Evolutionary conservation across 2,113 vertebrate genomes (phyloP), one percentile per base, ranked within the genome.

Genomic region (human (Homo sapiens)): DNA sequence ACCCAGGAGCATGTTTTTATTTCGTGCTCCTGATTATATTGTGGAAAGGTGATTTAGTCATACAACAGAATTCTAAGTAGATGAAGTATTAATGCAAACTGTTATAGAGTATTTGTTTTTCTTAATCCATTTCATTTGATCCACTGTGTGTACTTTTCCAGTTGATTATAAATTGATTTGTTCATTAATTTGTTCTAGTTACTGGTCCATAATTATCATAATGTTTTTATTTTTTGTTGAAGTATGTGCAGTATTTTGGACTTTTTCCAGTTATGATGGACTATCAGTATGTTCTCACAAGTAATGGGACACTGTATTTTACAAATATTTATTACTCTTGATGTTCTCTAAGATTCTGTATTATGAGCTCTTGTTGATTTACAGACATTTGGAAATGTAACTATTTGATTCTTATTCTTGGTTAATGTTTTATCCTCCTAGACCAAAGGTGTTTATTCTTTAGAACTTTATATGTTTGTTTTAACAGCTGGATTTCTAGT

Each of bases 141-240:
- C 10, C 32, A 35, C 45, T 82, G 6, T 14, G 0, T 97, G 3
- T 68, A 59, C 27, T 61, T 86, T 82, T 76, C n/a, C 89, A 48
- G 75, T 72, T 73, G 75, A 88, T 64, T 52, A 73, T 95, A 55
- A 89, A 75, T 52, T 96, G 61, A 86, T 72, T 93, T 89, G 61
- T 70, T 82, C 57, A 38, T 72, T 90, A 45, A 82, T 78, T 83
- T 94, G 6, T 70, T 66, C 48, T 89, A 25, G 81, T 16, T 93
- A 6, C 27, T 95, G 48, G 4, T 59, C 7, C 38, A 13, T 72
- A 88, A 68, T 89, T 52, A 55, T 38, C 40, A 73, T 93, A n/a
- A 35, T 83, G 59, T 89, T 76, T 43, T 92, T 32, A 11, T 52
- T 79, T 4, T 82, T 89, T 45, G 17, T 88, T 90, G 38, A 96